These are phyloP conservation scores for Aleiodes alternator DNA, from an alignment of 2,888 invertebrate genomes.

Conservation along the genomic window DNA sequence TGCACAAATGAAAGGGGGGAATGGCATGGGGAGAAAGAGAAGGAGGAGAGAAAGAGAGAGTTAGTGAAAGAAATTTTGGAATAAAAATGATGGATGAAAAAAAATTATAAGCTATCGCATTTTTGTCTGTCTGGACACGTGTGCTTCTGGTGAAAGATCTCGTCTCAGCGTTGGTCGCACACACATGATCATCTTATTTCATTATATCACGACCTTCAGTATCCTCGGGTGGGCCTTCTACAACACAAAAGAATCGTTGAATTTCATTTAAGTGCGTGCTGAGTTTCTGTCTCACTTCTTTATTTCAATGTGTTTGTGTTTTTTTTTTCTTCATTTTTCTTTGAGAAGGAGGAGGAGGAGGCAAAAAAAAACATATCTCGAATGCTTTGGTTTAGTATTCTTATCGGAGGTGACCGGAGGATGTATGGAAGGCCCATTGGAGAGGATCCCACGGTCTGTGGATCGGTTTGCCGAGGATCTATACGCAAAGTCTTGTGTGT, in stretches of 20 bases:
- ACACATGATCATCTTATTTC: slow-evolving; percentile 39
- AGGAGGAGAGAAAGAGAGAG: slow-evolving; percentile 51
- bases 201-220: slow-evolving; percentile 39
- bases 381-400: slow-evolving; percentile 32
- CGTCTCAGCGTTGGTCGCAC: slow-evolving; percentile 64
- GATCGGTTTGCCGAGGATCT: slow-evolving; percentile 14
- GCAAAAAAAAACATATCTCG: slow-evolving; percentile 11
- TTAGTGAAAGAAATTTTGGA: slow-evolving; percentile 50
- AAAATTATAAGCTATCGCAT: slow-evolving; percentile 54
- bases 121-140: slow-evolving; percentile 71
- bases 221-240: background rate
- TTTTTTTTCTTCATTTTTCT: background rate
- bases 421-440: slow-evolving; percentile 25
- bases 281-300: background rate
- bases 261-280: background rate
- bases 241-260: slow-evolving; percentile 20
- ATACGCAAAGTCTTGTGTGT: background rate
- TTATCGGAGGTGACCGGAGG: slow-evolving; percentile 34
- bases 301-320: background rate
- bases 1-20: background rate
- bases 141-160: slow-evolving; percentile 60
- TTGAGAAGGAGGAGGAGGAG: too few species aligned
- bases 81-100: slow-evolving; percentile 29
- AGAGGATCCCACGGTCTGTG: slow-evolving; percentile 34
- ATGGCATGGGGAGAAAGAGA: slow-evolving; percentile 43